Base-by-base conservation (phyloP, 2,113 vertebrate species). In the Geococcyx californianus region DNA sequence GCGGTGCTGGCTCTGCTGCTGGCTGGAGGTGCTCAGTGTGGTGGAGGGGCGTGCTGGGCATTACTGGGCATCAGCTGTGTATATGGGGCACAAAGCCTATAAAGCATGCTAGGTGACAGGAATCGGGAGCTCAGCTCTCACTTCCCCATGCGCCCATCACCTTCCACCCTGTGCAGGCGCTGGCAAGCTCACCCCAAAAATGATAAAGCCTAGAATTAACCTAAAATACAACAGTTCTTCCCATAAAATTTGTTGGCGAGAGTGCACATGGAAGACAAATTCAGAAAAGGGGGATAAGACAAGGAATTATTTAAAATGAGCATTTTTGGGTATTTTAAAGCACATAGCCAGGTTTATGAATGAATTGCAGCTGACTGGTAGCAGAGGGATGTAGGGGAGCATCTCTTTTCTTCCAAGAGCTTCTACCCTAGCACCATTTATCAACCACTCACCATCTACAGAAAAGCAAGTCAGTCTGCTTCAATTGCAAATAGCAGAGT, bases 71-170 rank as follows among this genome's bases (percentile, higher is more conserved):
- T 47, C 45, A 51, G 72, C n/a, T 60, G 54, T 28, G 24, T 13
- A 1, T 6, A 4, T 5, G 3, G 75, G 52, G n/a, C 19, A 5
- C 6, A 1, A 47, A 34, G 17, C 7, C 29, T 33, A 11, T 3
- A 8, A 19, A 11, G 54, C 34, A 56, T 2, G 58, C 47, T 1
- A 40, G 18, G 49, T 3, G 7, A 29, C 0, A 8, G 38, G 76
- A 20, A 47, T 21, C 23, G 2, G 60, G 80, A 49, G 15, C 10
- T 70, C 15, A 11, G 26, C 73, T 74, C 16, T 34, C 45, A 10
- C 38, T 33, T 21, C 40, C 52, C 8, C 40, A 1, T 2, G 1
- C 0, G 4, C 17, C 44, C 18, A 11, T 40, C 73, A 18, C 63
- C 56, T 44, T 56, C 36, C 59, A 21, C 52, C 33, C 52, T 7